Base-by-base conservation (phyloP, 53 echinoderm and acorn worm genomes). In the Paracentrotus lividus region DNA sequence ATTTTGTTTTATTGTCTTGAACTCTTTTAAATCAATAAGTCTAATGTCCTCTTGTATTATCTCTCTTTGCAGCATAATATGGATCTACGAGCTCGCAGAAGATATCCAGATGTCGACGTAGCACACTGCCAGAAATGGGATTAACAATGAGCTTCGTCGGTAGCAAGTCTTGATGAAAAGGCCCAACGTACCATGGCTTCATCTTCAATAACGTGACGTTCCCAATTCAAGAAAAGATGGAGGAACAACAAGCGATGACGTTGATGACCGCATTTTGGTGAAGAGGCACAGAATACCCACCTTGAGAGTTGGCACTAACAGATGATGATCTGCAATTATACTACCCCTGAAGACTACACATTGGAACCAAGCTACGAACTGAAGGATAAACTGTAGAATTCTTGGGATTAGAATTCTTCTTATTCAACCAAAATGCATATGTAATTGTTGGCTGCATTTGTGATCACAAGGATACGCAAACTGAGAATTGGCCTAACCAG, bases 31-130 rank as follows among this genome's bases (percentile, higher is more conserved):
- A 10, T 3, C 18, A 20, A 4, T 1, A 57, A 57, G 57, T 10
- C 20, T 15, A 8, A 55, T 31, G 10, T 64, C 64, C 8, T 1
- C 27, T 31, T 31, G 14, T 72, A 15, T 21, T 40, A 81, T 81
- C 47, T 27, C 15, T 5, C 13, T 47, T 14, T 47, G 24, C 47
- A 81, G 81, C 6, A 81, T 10, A 45, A 81, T 45, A 27, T 45
- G 81, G 81, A 45, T 81, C 47, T 0, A n/a, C n/a, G 44, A n/a
- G 24, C 12, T 42, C 47, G 20, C 81, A n/a, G 26, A 81, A 20
- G 81, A 81, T 27, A 81, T 81, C n/a, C 81, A 81, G 81, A 49
- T 81, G 81, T 26, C 47, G 27, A 81, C 44, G 26, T 1, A n/a
- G 13, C 1, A 45, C 4, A 26, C 45, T 26, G n/a, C 45, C 8